phyloP scores from a whole-genome alignment of 2,888 invertebrate species.

The Nomada ferruginata region DNA sequence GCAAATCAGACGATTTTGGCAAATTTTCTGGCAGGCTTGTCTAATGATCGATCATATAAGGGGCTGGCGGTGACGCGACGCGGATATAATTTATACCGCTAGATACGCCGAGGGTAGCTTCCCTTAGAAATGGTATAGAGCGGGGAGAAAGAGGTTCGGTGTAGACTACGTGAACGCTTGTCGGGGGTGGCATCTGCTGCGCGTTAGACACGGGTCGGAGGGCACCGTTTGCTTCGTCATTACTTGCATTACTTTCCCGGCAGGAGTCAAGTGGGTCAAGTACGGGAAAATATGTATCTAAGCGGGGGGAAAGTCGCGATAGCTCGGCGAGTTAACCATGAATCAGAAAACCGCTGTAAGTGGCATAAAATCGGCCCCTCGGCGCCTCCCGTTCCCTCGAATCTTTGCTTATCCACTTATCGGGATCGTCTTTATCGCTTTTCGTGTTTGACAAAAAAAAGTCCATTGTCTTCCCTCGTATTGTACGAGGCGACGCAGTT shows the following conservation, averaged over 20 bases:
- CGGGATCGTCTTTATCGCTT: too few species aligned
- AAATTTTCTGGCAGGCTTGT: slow-evolving; percentile 82
- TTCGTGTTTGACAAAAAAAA: not conserved
- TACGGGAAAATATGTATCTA: slow-evolving; percentile 66
- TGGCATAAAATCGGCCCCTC: not conserved
- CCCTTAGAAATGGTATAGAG: slow-evolving; percentile 73
- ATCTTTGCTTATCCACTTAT: too few species aligned
- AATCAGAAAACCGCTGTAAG: not conserved
- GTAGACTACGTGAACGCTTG: slow-evolving; percentile 46
- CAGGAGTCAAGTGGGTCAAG: slow-evolving; percentile 83
- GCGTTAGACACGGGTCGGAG: slow-evolving; percentile 84
- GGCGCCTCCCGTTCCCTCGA: too few species aligned
- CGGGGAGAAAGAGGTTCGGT: slow-evolving; percentile 58
- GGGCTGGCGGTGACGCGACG: slow-evolving; percentile 82
- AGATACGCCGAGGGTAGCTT: slow-evolving; percentile 82
- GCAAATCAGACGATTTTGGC: slow-evolving; percentile 74
- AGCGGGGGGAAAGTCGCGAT: slow-evolving; percentile 41
- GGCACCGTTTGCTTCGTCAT: slow-evolving; percentile 81
- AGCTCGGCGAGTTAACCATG: not conserved
- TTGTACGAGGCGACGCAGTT: slow-evolving; percentile 8
- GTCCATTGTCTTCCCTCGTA: slow-evolving; percentile 12
- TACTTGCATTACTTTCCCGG: slow-evolving; percentile 77
- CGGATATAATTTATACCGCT: slow-evolving; percentile 83
- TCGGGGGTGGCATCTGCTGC: slow-evolving; percentile 83
- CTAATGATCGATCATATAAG: slow-evolving; percentile 83